A percentile compares a stretch with the other conserved stretches of the same genome.
Conservation (phyloP, 1,140 invertebrate genomes). For the Psilanteris sp. region DNA sequence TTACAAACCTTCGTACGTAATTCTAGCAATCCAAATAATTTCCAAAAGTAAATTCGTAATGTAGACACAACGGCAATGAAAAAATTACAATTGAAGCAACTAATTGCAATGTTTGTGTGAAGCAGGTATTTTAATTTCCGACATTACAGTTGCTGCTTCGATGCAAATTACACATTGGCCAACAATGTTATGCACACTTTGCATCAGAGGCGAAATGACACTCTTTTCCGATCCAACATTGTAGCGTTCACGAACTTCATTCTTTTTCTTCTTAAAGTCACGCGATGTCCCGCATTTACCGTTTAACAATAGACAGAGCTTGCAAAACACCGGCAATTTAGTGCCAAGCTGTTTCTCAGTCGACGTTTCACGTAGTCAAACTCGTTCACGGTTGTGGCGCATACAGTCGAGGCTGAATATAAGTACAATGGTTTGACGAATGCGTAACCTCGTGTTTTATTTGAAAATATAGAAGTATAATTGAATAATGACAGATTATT, state of each 20-base stretch:
- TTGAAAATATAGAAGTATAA: constrained; percentile 29
- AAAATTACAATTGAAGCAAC: constrained; percentile 43
- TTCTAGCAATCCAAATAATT: constrained; percentile 55
- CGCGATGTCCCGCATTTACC: constrained; percentile 59
- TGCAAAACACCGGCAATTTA: constrained; percentile 63
- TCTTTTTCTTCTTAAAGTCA: constrained; percentile 60
- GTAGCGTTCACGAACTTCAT: constrained; percentile 37
- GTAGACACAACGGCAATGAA: constrained; percentile 41
- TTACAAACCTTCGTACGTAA: constrained; percentile 25
- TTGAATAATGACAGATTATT: constrained; percentile 25
- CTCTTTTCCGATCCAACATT: constrained; percentile 57
- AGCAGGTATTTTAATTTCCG: constrained; percentile 60
- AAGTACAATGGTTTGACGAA: constrained; percentile 47
- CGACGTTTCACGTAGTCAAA: constrained; percentile 48
- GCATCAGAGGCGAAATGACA: constrained; percentile 57
- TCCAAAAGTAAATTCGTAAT: constrained; percentile 51
- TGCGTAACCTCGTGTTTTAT: constrained; percentile 20
- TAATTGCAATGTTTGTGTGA: constrained; percentile 60
- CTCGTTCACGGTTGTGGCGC: constrained; percentile 57
- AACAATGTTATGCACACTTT: constrained; percentile 58
- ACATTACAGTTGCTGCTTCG: constrained; percentile 36
- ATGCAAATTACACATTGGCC: constrained; percentile 59
- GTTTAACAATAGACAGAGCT: constrained; percentile 63
- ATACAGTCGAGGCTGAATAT: constrained; percentile 26
- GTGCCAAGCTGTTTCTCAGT: constrained; percentile 51